Evolutionary conservation across 1,140 invertebrate species (phyloP).

Genomic region (Hyposmocoma kahamanoa): DNA sequence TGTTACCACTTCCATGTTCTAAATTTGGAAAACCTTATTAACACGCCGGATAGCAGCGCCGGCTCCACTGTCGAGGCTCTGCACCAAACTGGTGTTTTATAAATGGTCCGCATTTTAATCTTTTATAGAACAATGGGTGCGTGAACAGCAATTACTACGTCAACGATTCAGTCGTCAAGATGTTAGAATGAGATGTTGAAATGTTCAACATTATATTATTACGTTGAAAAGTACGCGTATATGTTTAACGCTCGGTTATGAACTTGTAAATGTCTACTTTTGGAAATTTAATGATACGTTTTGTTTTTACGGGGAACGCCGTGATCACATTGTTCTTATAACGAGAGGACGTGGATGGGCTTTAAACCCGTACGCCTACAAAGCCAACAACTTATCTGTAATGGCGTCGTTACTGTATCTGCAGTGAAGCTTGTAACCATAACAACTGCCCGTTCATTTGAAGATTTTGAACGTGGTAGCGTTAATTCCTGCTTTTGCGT

Average conservation of each 20-base stretch:
- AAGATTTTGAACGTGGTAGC: too few species aligned
- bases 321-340: neutral
- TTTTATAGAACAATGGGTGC: slow-evolving; percentile 45
- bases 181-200: slow-evolving; percentile 22
- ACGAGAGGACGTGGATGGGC: too few species aligned
- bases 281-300: slow-evolving; percentile 1
- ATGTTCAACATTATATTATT: slow-evolving; percentile 1
- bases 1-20: slow-evolving; percentile 44
- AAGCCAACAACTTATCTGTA: too few species aligned
- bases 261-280: slow-evolving; percentile 2
- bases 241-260: neutral
- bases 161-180: slow-evolving; percentile 20
- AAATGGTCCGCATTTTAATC: slow-evolving; percentile 23
- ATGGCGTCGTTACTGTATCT: too few species aligned
- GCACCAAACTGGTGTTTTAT: slow-evolving; percentile 11
- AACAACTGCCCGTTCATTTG: too few species aligned
- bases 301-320: neutral
- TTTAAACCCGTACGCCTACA: too few species aligned
- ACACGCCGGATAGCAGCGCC: slow-evolving; percentile 24
- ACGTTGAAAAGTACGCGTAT: neutral
- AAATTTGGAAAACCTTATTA: slow-evolving; percentile 40
- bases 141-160: slow-evolving; percentile 45
- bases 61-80: neutral
- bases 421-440: too few species aligned
- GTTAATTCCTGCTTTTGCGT: too few species aligned